Conservation (phyloP, 2,888 invertebrate species). For the Acanthococcus lagerstroemiae region DNA sequence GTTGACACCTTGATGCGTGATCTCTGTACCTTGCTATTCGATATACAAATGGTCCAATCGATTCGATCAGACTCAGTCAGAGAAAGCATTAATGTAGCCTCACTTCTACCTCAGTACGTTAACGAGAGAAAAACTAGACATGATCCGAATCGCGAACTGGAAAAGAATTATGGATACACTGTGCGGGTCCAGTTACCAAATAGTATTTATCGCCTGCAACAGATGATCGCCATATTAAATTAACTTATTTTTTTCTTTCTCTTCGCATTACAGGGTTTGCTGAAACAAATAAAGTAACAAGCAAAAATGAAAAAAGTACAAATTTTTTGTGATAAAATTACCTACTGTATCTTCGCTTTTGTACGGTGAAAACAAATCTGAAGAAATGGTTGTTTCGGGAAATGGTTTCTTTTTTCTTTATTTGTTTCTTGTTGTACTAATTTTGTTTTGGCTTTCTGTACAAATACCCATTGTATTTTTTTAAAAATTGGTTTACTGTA, state of each 20-base stretch:
- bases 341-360: not conserved
- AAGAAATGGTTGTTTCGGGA: too few species aligned
- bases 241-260: not conserved
- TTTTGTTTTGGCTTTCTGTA: not conserved
- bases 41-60: too few species aligned
- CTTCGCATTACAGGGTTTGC: not conserved
- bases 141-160: conserved; percentile 9
- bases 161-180: conserved; percentile 3
- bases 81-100: too few species aligned
- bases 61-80: too few species aligned
- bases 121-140: too few species aligned
- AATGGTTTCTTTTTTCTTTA: too few species aligned
- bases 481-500: too few species aligned
- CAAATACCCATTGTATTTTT: not conserved
- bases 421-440: not conserved
- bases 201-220: conserved; percentile 23
- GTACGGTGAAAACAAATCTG: not conserved
- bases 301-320: not conserved
- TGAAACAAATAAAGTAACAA: not conserved
- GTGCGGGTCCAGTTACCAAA: conserved; percentile 30
- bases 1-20: too few species aligned
- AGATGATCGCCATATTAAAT: not conserved
- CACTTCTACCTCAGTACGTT: too few species aligned
- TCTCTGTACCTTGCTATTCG: too few species aligned
- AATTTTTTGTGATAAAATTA: not conserved